Evolutionary conservation across 2,797 vertebrate species (phyloP).

Genomic region (Lophius americanus): DNA sequence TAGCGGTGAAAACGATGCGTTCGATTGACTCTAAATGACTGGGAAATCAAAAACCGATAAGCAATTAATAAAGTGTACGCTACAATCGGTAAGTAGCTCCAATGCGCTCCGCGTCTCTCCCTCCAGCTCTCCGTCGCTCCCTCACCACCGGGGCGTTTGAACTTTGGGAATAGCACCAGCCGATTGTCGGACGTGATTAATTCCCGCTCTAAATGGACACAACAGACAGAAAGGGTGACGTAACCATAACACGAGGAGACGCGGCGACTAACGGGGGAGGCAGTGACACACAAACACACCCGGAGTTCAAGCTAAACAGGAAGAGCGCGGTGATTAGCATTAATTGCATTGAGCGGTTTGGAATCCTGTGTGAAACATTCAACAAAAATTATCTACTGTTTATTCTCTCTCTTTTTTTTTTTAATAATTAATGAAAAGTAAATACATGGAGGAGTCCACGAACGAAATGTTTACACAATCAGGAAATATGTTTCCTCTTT

Average conservation of each 20-base stretch:
- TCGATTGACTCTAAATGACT: slow-evolving; percentile 78
- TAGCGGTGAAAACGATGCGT: slow-evolving; percentile 77
- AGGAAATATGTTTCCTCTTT: slow-evolving; percentile 37
- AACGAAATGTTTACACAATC: slow-evolving; percentile 65
- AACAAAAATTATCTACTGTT: slow-evolving; percentile 93
- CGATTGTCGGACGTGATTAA: slow-evolving; percentile 78
- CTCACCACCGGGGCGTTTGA: slow-evolving; percentile 60
- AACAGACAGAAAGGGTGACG: slow-evolving; percentile 82
- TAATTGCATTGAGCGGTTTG: slow-evolving; percentile 88
- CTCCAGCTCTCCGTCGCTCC: slow-evolving; percentile 35
- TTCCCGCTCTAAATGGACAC: slow-evolving; percentile 81
- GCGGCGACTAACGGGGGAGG: slow-evolving; percentile 73
- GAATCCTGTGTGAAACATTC: slow-evolving; percentile 92
- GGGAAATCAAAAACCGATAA: slow-evolving; percentile 83
- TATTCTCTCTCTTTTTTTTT: slow-evolving; percentile 80
- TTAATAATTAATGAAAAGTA: slow-evolving; percentile 97
- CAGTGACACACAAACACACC: slow-evolving; percentile 78
- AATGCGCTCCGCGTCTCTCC: slow-evolving; percentile 41
- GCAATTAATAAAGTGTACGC: slow-evolving; percentile 76
- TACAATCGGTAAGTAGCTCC: slow-evolving; percentile 70
- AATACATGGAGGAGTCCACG: slow-evolving; percentile 90
- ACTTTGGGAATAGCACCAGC: slow-evolving; percentile 71
- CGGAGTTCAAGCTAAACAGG: slow-evolving; percentile 88
- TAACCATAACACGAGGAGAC: slow-evolving; percentile 84
- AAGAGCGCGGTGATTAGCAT: slow-evolving; percentile 90